Evolutionary conservation across 2,888 invertebrate species (phyloP), one percentile per base, ranked within the genome.

Genomic region (Oasisia sp.): DNA sequence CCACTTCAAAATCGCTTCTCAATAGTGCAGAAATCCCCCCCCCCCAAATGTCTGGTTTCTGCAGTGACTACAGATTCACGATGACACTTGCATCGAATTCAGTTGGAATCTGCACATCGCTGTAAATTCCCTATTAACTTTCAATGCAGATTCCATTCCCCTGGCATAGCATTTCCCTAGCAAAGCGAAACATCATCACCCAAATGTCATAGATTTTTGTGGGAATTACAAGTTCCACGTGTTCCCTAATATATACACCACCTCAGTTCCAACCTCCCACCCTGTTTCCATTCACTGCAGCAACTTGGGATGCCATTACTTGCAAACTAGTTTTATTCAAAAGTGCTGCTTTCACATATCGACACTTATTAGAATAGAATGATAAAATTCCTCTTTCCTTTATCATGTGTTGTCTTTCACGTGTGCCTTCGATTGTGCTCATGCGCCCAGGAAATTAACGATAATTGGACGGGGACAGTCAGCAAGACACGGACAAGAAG

Each of bases 121-220:
- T 74, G 74, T 74, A 27, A n/a, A 74, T 74, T 19, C 27, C 74
- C 74, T 19, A 74, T 74, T 3, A 74, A 74, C n/a, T 74, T 74
- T 7, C 74, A 27, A 74, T 74, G 74, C 74, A 74, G 74, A 74
- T 74, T 74, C 27, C 74, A 74, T 74, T 74, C 27, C 74, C 74
- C 74, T 27, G 74, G 74, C 74, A 38, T 2, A 38, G 38, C 38
- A 27, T 74, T 74, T 74, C 74, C 74, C 74, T 5, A 27, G 74
- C 74, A 74, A 74, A 74, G 19, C 74, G 74, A 74, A 74, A 27
- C n/a, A 74, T 74, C 74, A 74, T 74, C 74, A 74, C 74, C 74
- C 27, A 5, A 74, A 74, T 74, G 74, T 74, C 74, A 74, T 74
- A 27, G 74, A 74, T 27, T 74, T 74, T 74, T 74, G n/a, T 27